Percentiles rank a stretch among this genome's conserved stretches.
Evolutionary conservation across 2,797 vertebrate species (phyloP).

Genomic region (Eptatretus atami): DNA sequence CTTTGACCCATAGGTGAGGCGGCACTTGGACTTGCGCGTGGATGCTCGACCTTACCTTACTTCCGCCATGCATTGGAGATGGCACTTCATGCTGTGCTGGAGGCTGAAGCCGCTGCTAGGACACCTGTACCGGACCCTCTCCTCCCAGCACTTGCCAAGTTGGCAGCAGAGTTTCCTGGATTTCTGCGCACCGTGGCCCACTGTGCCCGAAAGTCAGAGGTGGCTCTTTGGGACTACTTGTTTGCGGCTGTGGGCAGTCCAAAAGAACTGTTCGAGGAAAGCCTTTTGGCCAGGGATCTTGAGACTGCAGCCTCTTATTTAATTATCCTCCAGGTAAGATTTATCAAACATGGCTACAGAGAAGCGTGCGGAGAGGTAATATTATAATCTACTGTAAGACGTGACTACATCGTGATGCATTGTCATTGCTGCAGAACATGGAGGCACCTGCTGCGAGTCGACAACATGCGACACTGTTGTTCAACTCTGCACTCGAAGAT

Average conservation of each 20-base stretch:
- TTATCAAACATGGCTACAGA: too few species aligned
- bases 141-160: constrained; percentile 1
- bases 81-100: background rate
- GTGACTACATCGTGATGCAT: too few species aligned
- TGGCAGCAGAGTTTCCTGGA: background rate
- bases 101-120: background rate
- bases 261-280: background rate
- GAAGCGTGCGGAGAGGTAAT: too few species aligned
- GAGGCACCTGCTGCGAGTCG: background rate
- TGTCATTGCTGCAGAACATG: background rate
- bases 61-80: constrained; percentile 2
- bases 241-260: constrained; percentile 3
- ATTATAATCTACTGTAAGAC: too few species aligned
- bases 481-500: constrained; percentile 3
- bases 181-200: constrained; percentile 1
- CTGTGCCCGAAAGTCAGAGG: background rate
- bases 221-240: constrained; percentile 3
- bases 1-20: background rate
- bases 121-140: constrained; percentile 3
- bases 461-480: background rate
- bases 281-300: background rate
- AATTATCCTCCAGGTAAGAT: background rate
- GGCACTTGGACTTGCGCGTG: background rate
- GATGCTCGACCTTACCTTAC: background rate
- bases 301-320: background rate